Conservation (phyloP, 2,888 invertebrate genomes). For the Apotomis capreana region DNA sequence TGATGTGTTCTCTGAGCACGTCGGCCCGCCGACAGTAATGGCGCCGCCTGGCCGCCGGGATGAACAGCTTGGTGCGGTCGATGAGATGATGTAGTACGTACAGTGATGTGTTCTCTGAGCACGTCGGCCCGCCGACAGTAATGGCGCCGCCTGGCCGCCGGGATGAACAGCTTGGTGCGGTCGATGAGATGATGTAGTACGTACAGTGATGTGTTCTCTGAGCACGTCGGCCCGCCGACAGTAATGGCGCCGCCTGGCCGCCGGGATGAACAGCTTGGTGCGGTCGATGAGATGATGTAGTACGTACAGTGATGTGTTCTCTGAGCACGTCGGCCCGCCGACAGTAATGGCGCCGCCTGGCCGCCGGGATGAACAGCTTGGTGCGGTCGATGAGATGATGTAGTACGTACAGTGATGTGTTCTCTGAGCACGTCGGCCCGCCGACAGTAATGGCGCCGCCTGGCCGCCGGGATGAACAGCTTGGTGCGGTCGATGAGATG, state of each 20-base stretch:
- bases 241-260: slow-evolving; percentile 57
- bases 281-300: too few species aligned
- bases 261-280: slow-evolving; percentile 70
- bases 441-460: slow-evolving; percentile 56
- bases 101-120: slow-evolving; percentile 68
- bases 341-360: slow-evolving; percentile 56
- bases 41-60: slow-evolving; percentile 56
- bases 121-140: slow-evolving; percentile 60
- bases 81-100: too few species aligned
- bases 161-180: slow-evolving; percentile 71
- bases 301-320: slow-evolving; percentile 66
- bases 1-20: slow-evolving; percentile 64
- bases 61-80: slow-evolving; percentile 69
- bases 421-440: slow-evolving; percentile 62
- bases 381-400: too few species aligned
- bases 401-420: slow-evolving; percentile 66
- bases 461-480: slow-evolving; percentile 66
- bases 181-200: too few species aligned
- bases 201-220: slow-evolving; percentile 68
- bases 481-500: too few species aligned
- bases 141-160: slow-evolving; percentile 52
- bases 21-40: slow-evolving; percentile 61
- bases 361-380: slow-evolving; percentile 68
- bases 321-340: slow-evolving; percentile 60
- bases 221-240: slow-evolving; percentile 58